Evolutionary conservation across 2,797 vertebrate species (phyloP).

Genomic region (Sebastes vulpes): DNA sequence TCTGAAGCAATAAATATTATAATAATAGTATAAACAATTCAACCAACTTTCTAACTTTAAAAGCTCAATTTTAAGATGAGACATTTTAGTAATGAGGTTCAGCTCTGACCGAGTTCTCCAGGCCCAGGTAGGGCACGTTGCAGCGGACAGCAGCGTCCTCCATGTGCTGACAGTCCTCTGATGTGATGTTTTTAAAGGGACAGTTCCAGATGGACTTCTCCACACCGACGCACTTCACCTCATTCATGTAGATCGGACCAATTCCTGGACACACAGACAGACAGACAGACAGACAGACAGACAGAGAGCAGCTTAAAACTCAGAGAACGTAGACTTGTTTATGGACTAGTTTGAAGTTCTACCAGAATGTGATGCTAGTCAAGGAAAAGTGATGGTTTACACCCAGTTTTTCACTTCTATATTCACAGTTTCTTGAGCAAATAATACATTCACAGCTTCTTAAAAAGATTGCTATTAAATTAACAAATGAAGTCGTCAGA

Average conservation of each 20-base stretch:
- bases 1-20: not conserved
- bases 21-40: not conserved
- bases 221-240: constrained; percentile 90
- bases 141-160: constrained; percentile 93
- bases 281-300: not conserved
- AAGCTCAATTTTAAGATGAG: not conserved
- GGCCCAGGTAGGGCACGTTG: constrained; percentile 93
- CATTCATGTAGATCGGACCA: constrained; percentile 95
- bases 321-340: not conserved
- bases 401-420: not conserved
- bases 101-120: constrained; percentile 91
- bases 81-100: not conserved
- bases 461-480: not conserved
- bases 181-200: constrained; percentile 92
- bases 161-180: constrained; percentile 92
- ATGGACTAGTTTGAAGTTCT: not conserved
- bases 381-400: not conserved
- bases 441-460: not conserved
- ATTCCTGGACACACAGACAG: constrained; percentile 82
- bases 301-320: not conserved
- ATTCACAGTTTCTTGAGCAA: not conserved
- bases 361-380: not conserved
- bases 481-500: no score
- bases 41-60: not conserved
- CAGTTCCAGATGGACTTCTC: constrained; percentile 94